Evolutionary conservation across 2,113 vertebrate species (phyloP).

Genomic region (Indicator indicator): DNA sequence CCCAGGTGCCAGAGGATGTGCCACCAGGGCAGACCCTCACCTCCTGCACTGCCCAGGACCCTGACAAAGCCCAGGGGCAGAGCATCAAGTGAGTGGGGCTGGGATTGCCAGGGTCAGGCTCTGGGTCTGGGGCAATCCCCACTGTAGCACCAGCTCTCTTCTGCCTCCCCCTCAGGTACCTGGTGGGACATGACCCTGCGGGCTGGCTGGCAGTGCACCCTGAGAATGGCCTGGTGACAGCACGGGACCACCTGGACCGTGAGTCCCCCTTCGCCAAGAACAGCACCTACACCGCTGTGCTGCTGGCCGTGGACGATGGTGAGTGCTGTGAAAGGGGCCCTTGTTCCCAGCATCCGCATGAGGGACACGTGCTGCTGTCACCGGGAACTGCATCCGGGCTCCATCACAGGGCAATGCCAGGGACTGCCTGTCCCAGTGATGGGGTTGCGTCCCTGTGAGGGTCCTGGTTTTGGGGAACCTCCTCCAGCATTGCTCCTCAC

Average conservation of each 20-base stretch:
- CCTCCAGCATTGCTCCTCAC: not conserved
- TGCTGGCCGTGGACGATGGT: slow-evolving; percentile 86
- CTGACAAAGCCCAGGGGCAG: slow-evolving; percentile 82
- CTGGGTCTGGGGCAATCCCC: fast-evolving
- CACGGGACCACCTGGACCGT: slow-evolving; percentile 78
- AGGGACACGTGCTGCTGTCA: not conserved
- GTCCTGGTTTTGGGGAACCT: not conserved
- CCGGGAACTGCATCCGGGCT: not conserved
- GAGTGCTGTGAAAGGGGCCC: slow-evolving; percentile 26
- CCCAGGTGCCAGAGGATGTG: slow-evolving; percentile 74
- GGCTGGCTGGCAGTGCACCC: slow-evolving; percentile 81
- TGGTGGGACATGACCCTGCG: slow-evolving; percentile 76
- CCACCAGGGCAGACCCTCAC: not conserved
- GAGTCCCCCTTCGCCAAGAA: slow-evolving; percentile 81
- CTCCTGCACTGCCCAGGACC: slow-evolving; percentile 81
- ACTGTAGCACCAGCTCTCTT: not conserved
- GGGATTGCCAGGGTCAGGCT: no score
- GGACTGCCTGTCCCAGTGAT: not conserved
- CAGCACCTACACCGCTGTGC: slow-evolving; percentile 76
- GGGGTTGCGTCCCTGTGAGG: fast-evolving
- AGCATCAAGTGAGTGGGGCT: slow-evolving; percentile 77
- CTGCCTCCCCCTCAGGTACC: slow-evolving; percentile 76
- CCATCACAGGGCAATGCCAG: fast-evolving
- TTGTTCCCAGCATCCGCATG: not conserved
- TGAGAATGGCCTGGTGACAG: slow-evolving; percentile 76